Percentiles rank a stretch among this genome's conserved stretches.
Evolutionary conservation across 1,140 invertebrate genomes (phyloP).

Genomic region (Anthonomus grandis): DNA sequence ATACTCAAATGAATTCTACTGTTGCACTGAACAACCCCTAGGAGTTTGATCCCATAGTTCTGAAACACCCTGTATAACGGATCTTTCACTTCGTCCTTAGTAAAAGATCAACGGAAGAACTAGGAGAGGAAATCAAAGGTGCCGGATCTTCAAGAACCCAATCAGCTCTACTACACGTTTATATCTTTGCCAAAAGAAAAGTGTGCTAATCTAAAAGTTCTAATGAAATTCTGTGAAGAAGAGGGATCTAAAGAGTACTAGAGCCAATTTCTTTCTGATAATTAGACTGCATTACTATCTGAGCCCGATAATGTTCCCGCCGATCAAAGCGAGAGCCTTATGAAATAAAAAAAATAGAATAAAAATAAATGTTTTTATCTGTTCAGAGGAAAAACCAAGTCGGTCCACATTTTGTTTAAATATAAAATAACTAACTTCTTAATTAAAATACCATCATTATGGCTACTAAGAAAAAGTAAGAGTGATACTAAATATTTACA

Average conservation of each 20-base stretch:
- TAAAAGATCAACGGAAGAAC: constrained; percentile 7
- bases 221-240: constrained; percentile 7
- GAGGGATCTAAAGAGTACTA: background rate
- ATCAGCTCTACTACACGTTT: constrained; percentile 1
- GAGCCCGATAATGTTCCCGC: background rate
- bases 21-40: too few species aligned
- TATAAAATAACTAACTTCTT: background rate
- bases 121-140: background rate
- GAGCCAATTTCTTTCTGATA: background rate
- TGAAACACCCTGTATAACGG: too few species aligned
- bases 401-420: background rate
- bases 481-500: background rate
- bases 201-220: constrained; percentile 3
- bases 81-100: background rate
- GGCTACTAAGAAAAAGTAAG: constrained; percentile 1
- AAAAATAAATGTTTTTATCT: background rate
- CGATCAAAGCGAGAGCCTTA: background rate
- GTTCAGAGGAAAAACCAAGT: background rate
- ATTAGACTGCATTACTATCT: background rate
- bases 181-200: background rate
- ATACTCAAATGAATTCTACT: too few species aligned
- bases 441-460: constrained; percentile 2
- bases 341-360: constrained; percentile 2
- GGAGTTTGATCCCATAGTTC: too few species aligned
- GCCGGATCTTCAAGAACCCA: constrained; percentile 5